These are phyloP conservation scores for Cynocephalus volans DNA, from an alignment of 2,113 vertebrate species.

Conservation along the genomic window DNA sequence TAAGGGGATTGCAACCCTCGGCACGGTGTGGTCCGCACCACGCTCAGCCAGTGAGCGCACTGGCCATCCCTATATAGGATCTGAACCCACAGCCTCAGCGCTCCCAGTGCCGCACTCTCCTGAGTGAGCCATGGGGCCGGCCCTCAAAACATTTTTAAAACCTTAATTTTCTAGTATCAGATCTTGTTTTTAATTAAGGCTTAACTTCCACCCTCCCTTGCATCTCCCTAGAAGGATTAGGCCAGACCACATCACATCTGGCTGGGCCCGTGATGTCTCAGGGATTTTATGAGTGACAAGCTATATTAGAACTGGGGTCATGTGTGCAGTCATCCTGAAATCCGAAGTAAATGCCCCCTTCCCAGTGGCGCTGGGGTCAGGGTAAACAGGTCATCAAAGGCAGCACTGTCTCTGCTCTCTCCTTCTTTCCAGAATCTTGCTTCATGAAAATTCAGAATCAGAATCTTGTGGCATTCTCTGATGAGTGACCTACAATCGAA, in stretches of 20 bases:
- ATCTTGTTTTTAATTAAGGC: constrained; percentile 71
- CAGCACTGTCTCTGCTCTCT: neutral
- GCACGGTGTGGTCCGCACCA: no score
- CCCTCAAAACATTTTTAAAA: constrained; percentile 5
- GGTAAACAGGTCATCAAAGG: neutral
- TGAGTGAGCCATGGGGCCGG: no score
- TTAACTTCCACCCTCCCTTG: constrained; percentile 48
- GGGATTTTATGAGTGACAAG: constrained; percentile 77
- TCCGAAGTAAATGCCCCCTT: neutral
- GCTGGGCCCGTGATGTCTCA: constrained; percentile 13
- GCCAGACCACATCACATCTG: constrained; percentile 60
- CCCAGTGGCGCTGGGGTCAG: neutral
- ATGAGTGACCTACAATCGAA: neutral
- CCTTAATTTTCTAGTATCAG: constrained; percentile 69
- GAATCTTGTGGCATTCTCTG: neutral
- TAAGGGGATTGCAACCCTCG: no score
- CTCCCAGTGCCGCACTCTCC: no score
- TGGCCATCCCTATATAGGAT: no score
- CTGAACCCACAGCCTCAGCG: no score
- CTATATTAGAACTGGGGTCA: constrained; percentile 13
- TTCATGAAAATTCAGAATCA: constrained; percentile 37
- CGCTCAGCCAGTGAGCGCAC: no score
- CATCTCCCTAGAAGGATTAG: constrained; percentile 44
- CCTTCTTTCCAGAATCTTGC: neutral
- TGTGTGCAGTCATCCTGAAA: constrained; percentile 69